Evolutionary conservation across 2,113 vertebrate genomes (phyloP), one percentile per base, ranked within the genome.

Genomic region (Myiagra hebetior): DNA sequence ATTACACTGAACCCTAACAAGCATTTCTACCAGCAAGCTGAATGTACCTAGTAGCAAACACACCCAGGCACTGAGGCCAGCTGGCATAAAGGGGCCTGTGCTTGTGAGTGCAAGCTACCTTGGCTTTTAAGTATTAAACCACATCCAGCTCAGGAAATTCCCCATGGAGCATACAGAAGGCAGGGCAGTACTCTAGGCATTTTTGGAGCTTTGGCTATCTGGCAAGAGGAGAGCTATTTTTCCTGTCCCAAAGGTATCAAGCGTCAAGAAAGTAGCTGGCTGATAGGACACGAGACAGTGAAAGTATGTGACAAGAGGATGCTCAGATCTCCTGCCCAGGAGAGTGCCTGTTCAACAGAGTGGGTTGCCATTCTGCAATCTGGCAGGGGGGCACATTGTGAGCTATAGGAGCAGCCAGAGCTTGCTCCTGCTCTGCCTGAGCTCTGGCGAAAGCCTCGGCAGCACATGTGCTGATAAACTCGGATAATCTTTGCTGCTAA

Each of bases 291-390:
- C 3, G 12, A 49, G 30, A n/a, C 47, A 86, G 41, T 44, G 57
- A 91, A 82, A 0, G 1, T 0, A 0, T 19, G 17, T 42, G 67
- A 57, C 18, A 42, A 65, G 22, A 62, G 2, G 9, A 24, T 1
- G 3, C 15, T 57, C 7, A 10, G 33, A 31, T 53, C 12, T 57
- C 67, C 56, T 52, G 23, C 47, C 23, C 56, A 47, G 52, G 31
- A 20, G 7, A 55, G 17, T 3, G 8, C 30, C 35, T n/a, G 30
- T 4, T 15, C 53, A 28, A 20, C 35, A 31, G 37, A 35, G 35
- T 0, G 30, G 55, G 33, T 49, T 67, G 33, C 16, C 19, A 19
- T 50, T 72, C 68, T 68, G 39, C 2, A 1, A 41, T 83, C 73
- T 7, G 27, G 28, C 59, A 41, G 27, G 18, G 39, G 33, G 59